Percentiles rank a stretch among this genome's conserved stretches.
Conservation (phyloP, 2,797 vertebrate species). For the Danio kyathit region DNA sequence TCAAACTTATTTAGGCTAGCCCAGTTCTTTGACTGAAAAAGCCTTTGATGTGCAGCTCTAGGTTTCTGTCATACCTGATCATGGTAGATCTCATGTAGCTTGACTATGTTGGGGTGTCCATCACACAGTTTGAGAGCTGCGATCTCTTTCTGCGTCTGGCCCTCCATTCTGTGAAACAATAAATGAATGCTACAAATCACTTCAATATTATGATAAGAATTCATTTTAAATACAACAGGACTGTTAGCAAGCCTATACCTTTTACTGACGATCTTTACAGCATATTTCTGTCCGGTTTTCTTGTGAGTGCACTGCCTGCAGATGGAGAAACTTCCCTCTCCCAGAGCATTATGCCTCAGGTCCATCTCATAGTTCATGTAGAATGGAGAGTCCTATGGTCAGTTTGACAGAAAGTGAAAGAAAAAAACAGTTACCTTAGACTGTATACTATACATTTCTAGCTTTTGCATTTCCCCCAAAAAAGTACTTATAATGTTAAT, state of each 20-base stretch:
- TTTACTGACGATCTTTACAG: slow-evolving; percentile 99
- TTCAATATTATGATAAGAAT: slow-evolving; percentile 2
- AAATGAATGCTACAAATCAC: slow-evolving; percentile 3
- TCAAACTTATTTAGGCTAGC: slow-evolving; percentile 70
- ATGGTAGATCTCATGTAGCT: slow-evolving; percentile 93
- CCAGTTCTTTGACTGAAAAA: slow-evolving; percentile 72
- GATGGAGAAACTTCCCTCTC: slow-evolving; percentile 99
- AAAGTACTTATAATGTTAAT: background rate
- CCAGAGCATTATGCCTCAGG: slow-evolving; percentile 91
- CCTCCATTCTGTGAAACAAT: slow-evolving; percentile 89
- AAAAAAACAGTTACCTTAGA: background rate
- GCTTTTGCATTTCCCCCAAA: background rate
- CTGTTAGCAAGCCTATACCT: slow-evolving; percentile 77
- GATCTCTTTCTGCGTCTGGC: slow-evolving; percentile 95
- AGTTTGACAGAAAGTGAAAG: background rate
- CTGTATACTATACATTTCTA: no score
- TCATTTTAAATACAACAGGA: background rate
- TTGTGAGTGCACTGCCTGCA: slow-evolving; percentile 95
- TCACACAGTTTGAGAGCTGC: slow-evolving; percentile 96
- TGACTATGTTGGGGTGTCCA: slow-evolving; percentile 96
- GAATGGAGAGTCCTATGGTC: slow-evolving; percentile 92
- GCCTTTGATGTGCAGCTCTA: slow-evolving; percentile 52
- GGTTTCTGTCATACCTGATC: slow-evolving; percentile 86
- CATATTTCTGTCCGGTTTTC: slow-evolving; percentile 92
- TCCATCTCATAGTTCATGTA: slow-evolving; percentile 96